Evolutionary conservation across 2,797 vertebrate genomes (phyloP).

Genomic region (Phrynocephalus forsythii): DNA sequence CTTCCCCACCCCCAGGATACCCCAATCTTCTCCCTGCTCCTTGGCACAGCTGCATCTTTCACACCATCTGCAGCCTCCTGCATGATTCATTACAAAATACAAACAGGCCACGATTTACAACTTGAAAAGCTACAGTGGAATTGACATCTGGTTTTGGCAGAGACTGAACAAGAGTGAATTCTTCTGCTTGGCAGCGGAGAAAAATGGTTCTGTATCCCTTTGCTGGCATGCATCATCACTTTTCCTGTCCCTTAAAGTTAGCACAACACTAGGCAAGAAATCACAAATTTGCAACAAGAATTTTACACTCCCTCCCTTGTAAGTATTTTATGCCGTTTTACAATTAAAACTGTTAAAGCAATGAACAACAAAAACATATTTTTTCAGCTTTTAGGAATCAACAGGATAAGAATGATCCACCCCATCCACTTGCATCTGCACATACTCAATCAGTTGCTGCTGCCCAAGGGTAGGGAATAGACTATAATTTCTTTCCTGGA

Average conservation of each 20-base stretch:
- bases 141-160: constrained; percentile 71
- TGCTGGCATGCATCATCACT: constrained; percentile 50
- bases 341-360: background rate
- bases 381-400: background rate
- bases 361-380: background rate
- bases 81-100: constrained; percentile 60
- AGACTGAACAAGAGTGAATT: constrained; percentile 64
- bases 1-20: background rate
- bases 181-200: constrained; percentile 48
- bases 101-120: constrained; percentile 69
- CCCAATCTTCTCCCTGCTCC: constrained; percentile 26
- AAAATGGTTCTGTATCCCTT: constrained; percentile 58
- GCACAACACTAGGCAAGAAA: constrained; percentile 14
- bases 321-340: background rate
- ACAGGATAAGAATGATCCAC: background rate
- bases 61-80: constrained; percentile 65
- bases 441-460: background rate
- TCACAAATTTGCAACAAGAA: constrained; percentile 15
- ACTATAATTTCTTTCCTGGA: background rate
- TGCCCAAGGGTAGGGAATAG: background rate
- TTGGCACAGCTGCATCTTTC: constrained; percentile 65
- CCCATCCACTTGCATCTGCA: background rate
- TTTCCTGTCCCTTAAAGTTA: constrained; percentile 22
- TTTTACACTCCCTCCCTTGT: background rate
- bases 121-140: constrained; percentile 69